phyloP scores from a whole-genome alignment of 2,797 vertebrate genomes.

The Cheirogaleus major region DNA sequence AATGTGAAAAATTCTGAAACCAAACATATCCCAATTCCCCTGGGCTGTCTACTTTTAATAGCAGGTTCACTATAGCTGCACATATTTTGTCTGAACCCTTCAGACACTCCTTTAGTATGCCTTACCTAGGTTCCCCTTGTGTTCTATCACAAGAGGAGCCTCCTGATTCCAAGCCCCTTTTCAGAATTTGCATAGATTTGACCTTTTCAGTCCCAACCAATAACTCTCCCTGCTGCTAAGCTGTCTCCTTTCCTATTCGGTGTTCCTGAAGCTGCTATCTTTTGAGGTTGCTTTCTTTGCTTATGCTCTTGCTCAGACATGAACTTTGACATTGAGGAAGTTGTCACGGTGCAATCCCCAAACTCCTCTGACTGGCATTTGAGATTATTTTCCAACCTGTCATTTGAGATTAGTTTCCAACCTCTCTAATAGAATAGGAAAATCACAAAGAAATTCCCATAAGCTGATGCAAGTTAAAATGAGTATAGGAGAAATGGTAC shows the following conservation, averaged over 20 bases:
- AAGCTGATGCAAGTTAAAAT: conserved; percentile 17
- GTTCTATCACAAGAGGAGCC: conserved; percentile 17
- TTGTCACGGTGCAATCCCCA: neutral
- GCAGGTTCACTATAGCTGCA: neutral
- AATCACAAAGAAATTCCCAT: neutral
- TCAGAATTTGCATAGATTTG: neutral
- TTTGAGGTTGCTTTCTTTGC: neutral
- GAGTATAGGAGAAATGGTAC: neutral
- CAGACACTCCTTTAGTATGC: neutral
- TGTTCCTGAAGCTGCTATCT: neutral
- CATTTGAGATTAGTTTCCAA: conserved; percentile 3
- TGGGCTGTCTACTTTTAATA: conserved; percentile 47
- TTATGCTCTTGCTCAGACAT: neutral
- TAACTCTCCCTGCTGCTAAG: neutral
- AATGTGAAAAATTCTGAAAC: conserved; percentile 8
- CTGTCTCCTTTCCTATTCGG: neutral
- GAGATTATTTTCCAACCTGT: neutral
- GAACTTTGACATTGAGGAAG: neutral
- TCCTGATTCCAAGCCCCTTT: conserved; percentile 42
- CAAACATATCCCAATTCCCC: neutral
- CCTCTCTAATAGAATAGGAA: neutral
- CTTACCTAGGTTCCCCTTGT: conserved; percentile 17
- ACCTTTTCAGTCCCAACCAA: neutral
- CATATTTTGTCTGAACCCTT: conserved; percentile 35
- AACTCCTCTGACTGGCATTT: neutral